Percentiles rank a stretch among this genome's conserved stretches.
phyloP scores from a whole-genome alignment of 2,797 vertebrate genomes.

The Limosa lapponica region DNA sequence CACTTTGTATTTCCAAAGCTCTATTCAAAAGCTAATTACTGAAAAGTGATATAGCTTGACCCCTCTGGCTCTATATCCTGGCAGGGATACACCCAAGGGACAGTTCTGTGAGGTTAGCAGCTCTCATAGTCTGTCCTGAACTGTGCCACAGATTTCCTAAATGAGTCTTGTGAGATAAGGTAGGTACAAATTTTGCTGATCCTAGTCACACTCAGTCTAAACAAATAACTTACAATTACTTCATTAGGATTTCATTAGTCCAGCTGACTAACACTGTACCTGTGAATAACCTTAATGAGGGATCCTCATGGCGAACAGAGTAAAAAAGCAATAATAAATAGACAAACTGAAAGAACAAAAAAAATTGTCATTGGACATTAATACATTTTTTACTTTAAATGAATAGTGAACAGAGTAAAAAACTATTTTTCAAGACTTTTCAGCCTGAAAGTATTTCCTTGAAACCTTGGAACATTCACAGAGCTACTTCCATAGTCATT shows the following conservation, averaged over 20 bases:
- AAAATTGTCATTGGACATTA: background rate
- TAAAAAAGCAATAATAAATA: background rate
- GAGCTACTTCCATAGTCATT: background rate
- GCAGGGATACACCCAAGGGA: background rate
- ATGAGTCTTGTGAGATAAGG: constrained; percentile 30
- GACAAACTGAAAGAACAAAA: background rate
- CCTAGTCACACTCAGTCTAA: background rate
- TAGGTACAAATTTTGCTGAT: constrained; percentile 19
- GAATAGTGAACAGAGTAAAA: background rate
- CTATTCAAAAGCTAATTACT: constrained; percentile 23
- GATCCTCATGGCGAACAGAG: background rate
- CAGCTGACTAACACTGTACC: background rate
- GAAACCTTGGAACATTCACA: background rate
- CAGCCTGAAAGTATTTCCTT: background rate
- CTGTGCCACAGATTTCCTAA: background rate
- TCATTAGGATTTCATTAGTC: constrained; percentile 10
- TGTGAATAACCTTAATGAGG: background rate
- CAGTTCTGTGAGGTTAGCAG: background rate
- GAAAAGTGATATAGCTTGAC: constrained; percentile 32
- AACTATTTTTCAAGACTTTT: background rate
- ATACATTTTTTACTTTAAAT: background rate
- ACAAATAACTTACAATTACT: constrained; percentile 8
- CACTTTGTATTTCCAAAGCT: background rate
- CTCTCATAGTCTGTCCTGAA: background rate
- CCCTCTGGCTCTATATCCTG: background rate